Base-by-base conservation (phyloP, 1,140 invertebrate species). In the Papilio aristodemus region DNA sequence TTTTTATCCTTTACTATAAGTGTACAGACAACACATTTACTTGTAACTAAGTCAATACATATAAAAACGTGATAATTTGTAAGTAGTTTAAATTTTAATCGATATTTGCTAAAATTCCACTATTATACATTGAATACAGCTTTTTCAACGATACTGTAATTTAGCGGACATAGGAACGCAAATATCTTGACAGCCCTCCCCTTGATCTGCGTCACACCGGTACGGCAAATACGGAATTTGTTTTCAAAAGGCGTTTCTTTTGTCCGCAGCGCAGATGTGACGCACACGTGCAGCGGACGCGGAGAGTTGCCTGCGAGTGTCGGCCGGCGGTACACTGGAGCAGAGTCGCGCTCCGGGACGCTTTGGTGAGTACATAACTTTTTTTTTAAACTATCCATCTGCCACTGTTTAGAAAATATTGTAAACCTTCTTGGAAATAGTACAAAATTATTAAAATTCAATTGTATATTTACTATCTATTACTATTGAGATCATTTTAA, bases 171-270 rank as follows among this genome's bases (percentile, higher is more conserved):
- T 11, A 54, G 41, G 41, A 43, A 43, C 41, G 41, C 17, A 54
- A 22, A 22, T 22, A 54, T 54, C 46, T 25, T 9, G 19, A 54
- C 46, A 17, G 10, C 46, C 46, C 46, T 54, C 46, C 22, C 46
- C 41, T 4, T 39, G 10, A 39, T 32, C 54, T 32, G 13, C 58
- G 58, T 63, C 43, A 46, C 14, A 22, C 19, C 11, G 39, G 60
- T 41, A 64, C 14, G 17, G 36, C 58, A 67, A 70, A 68, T 64
- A 57, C 63, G 72, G 68, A 59, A 67, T 67, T 70, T 68, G 43
- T 41, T 64, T 64, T n/a, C 43, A 64, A 64, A 64, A 25, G 17
- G 60, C 38, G 43, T 64, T 64, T 41, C 60, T 64, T 64, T 64
- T 64, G 60, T 64, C 60, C 38, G 60, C 60, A 64, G 60, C 22